Evolutionary conservation across 2,113 vertebrate genomes (phyloP).

Genomic region (Miniopterus natalensis): DNA sequence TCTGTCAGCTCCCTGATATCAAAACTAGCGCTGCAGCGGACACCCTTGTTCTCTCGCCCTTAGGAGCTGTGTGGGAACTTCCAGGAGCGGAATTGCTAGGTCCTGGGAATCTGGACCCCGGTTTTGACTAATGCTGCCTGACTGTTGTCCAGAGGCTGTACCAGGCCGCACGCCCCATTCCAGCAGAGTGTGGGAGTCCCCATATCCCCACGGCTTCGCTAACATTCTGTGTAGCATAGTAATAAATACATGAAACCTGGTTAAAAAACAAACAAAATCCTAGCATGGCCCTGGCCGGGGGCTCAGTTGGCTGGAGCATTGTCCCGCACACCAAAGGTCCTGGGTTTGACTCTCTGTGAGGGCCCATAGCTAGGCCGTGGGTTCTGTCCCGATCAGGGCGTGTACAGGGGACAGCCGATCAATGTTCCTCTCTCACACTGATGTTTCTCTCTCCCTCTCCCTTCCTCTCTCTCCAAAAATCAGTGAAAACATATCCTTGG

Average conservation of each 20-base stretch:
- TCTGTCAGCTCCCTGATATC: not conserved
- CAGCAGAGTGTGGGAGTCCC: not conserved
- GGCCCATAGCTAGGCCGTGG: too few species aligned
- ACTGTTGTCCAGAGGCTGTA: not conserved
- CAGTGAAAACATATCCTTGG: too few species aligned
- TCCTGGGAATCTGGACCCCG: not conserved
- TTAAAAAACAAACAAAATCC: not conserved
- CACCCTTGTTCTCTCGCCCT: not conserved
- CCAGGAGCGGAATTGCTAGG: not conserved
- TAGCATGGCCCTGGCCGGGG: too few species aligned
- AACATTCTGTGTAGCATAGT: not conserved
- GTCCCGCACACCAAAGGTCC: too few species aligned
- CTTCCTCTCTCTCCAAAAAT: too few species aligned
- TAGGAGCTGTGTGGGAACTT: not conserved
- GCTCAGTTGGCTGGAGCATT: too few species aligned
- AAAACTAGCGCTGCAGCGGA: not conserved
- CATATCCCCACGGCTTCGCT: not conserved
- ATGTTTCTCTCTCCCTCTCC: too few species aligned
- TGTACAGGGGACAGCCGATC: too few species aligned
- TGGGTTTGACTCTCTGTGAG: too few species aligned
- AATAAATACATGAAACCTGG: not conserved
- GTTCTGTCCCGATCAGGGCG: too few species aligned
- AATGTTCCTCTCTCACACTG: too few species aligned
- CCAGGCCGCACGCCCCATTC: rapidly evolving
- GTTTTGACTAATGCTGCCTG: not conserved